These are phyloP conservation scores for Patella vulgata DNA, from an alignment of 1,140 invertebrate species.

Conservation along the genomic window DNA sequence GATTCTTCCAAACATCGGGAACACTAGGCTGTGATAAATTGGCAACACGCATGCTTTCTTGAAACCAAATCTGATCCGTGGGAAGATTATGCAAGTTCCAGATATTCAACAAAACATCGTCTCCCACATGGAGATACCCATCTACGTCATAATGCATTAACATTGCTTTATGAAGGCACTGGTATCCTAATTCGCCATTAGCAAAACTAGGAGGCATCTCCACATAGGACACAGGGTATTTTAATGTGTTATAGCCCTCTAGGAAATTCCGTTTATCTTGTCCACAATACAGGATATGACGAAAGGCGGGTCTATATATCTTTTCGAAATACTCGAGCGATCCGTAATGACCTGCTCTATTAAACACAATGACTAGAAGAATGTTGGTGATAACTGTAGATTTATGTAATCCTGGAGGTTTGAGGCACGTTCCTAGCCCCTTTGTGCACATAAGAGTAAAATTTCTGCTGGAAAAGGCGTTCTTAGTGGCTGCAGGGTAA, in stretches of 20 bases:
- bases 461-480: no score
- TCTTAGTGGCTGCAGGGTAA: no score
- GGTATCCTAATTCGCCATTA: not conserved
- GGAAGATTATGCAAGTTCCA: constrained; percentile 8
- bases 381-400: not conserved
- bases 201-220: not conserved
- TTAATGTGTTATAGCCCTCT: not conserved
- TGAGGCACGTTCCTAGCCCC: no score
- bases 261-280: not conserved
- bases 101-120: not conserved
- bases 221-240: not conserved
- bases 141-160: constrained; percentile 7
- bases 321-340: not conserved
- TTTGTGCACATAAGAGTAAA: no score
- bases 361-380: constrained; percentile 4
- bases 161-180: constrained; percentile 2
- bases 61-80: constrained; percentile 1
- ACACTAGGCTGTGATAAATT: not conserved
- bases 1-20: constrained; percentile 4
- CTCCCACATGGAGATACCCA: constrained; percentile 3
- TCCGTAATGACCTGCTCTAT: not conserved
- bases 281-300: constrained; percentile 1
- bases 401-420: no score
- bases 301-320: not conserved
- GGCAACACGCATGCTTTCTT: not conserved